phyloP scores from a whole-genome alignment of 2,888 invertebrate species.

The Tanytarsus gracilentus region DNA sequence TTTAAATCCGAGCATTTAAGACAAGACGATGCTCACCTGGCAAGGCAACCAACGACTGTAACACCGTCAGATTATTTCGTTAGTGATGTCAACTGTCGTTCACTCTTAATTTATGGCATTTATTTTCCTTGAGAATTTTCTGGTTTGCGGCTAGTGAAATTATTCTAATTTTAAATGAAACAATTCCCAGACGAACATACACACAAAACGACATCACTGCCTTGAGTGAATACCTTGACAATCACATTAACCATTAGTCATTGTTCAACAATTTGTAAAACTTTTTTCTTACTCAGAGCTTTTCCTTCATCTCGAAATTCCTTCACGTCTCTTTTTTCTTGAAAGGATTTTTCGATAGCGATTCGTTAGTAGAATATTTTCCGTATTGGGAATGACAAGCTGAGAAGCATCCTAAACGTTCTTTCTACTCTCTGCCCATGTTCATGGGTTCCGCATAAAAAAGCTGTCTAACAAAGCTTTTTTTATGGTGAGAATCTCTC shows the following conservation, averaged over 20 bases:
- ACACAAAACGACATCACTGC: neutral
- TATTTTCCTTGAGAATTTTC: neutral
- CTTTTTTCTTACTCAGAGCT: neutral
- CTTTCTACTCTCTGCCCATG: too few relatives aligned
- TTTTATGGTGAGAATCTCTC: slow-evolving; percentile 1
- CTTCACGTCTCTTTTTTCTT: too few relatives aligned
- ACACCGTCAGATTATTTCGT: neutral
- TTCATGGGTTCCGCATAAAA: too few relatives aligned
- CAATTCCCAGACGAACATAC: neutral
- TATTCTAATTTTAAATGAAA: too few relatives aligned
- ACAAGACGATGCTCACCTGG: neutral
- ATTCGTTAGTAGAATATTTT: too few relatives aligned
- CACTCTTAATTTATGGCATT: slow-evolving; percentile 1
- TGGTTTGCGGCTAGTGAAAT: neutral
- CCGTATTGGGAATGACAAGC: too few relatives aligned
- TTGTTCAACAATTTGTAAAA: slow-evolving; percentile 6
- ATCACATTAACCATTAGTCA: slow-evolving; percentile 10
- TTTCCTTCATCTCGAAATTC: too few relatives aligned
- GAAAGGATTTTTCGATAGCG: too few relatives aligned
- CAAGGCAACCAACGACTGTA: neutral
- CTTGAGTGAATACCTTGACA: slow-evolving; percentile 2
- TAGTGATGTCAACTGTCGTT: slow-evolving; percentile 4
- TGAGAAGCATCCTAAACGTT: too few relatives aligned
- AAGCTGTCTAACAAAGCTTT: slow-evolving; percentile 1
- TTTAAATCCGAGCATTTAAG: slow-evolving; percentile 9